Conservation (phyloP, 1,140 invertebrate species). For the Reticulitermes speratus region DNA sequence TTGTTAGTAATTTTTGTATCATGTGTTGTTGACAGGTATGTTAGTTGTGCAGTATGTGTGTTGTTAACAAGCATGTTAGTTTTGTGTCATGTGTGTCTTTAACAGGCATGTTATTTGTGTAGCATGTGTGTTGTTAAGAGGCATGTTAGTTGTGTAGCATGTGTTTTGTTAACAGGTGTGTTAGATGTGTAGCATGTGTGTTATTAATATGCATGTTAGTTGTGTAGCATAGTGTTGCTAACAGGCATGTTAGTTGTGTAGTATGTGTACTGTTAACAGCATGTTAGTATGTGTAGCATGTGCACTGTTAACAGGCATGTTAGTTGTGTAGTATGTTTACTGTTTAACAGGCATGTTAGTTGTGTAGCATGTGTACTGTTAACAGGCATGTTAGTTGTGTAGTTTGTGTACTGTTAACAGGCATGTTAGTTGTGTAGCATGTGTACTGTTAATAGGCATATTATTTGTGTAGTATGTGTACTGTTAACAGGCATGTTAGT, state of each 20-base stretch:
- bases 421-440: too few species aligned
- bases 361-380: too few species aligned
- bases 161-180: too few species aligned
- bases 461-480: slow-evolving; percentile 45
- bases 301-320: neutral
- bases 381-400: too few species aligned
- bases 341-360: slow-evolving; percentile 57
- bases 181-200: too few species aligned
- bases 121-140: slow-evolving; percentile 39
- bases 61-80: too few species aligned
- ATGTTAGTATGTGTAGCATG: too few species aligned
- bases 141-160: slow-evolving; percentile 52
- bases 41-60: too few species aligned
- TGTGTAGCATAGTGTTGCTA: neutral
- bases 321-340: neutral
- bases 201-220: neutral
- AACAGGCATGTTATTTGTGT: too few species aligned
- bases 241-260: slow-evolving; percentile 58
- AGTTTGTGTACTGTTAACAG: neutral
- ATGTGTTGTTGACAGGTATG: too few species aligned
- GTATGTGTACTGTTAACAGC: too few species aligned
- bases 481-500: too few species aligned
- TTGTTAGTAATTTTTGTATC: slow-evolving; percentile 50
- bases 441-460: slow-evolving; percentile 48
- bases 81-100: neutral